These are phyloP conservation scores for Actinia equina DNA, from an alignment of 64 coral and sea anemone species.

Conservation along the genomic window DNA sequence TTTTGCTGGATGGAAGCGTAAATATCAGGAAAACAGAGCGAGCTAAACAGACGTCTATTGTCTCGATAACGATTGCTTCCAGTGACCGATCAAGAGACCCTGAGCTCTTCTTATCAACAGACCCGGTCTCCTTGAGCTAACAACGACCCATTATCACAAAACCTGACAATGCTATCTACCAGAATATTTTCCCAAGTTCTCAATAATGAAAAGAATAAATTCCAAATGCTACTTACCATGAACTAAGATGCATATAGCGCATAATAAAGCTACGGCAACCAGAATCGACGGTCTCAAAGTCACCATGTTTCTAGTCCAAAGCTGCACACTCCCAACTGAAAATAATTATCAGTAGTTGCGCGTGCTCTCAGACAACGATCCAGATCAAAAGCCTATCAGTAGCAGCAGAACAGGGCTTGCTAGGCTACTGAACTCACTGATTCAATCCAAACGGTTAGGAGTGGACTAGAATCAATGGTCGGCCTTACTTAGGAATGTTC, in stretches of 20 bases:
- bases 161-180: not conserved
- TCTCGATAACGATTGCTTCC: not conserved
- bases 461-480: slow-evolving; percentile 24
- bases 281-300: not conserved
- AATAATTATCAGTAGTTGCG: slow-evolving; percentile 25
- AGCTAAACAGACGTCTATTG: not conserved
- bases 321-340: slow-evolving; percentile 37
- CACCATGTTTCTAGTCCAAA: slow-evolving; percentile 15
- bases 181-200: not conserved
- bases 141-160: not conserved
- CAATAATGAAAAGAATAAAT: not conserved
- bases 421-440: slow-evolving; percentile 1
- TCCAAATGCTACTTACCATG: not conserved
- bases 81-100: not conserved
- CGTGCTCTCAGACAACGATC: slow-evolving; percentile 14
- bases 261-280: not conserved
- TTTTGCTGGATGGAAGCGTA: not conserved
- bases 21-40: not conserved
- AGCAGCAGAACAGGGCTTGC: not conserved
- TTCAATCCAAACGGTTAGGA: slow-evolving; percentile 15
- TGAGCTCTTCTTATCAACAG: not conserved
- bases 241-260: not conserved
- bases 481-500: slow-evolving; percentile 9
- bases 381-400: not conserved
- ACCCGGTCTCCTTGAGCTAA: slow-evolving; percentile 3